These are phyloP conservation scores for Tychaedon coryphoeus DNA, from an alignment of 2,113 vertebrate genomes.

Conservation along the genomic window DNA sequence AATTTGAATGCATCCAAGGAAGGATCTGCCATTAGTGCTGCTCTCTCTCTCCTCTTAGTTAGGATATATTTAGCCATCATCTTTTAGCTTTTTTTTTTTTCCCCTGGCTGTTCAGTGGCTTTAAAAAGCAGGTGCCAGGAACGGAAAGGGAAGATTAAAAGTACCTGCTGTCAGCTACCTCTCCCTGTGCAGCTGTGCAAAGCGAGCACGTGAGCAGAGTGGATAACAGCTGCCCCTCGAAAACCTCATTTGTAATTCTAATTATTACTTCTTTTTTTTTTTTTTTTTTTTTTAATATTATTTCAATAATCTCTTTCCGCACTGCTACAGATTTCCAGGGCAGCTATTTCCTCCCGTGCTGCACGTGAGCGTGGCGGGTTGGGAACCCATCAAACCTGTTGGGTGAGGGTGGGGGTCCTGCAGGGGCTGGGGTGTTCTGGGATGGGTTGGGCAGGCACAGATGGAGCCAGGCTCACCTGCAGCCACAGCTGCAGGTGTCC, in stretches of 20 bases:
- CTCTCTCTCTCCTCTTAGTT: slow-evolving; percentile 21
- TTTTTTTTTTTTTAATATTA: neutral
- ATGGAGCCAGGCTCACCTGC: neutral
- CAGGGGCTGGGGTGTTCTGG: neutral
- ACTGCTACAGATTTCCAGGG: slow-evolving; percentile 2
- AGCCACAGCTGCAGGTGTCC: accelerated
- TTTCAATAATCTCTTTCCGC: slow-evolving; percentile 48
- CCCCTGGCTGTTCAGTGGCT: neutral
- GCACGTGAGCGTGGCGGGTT: neutral
- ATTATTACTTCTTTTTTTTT: neutral
- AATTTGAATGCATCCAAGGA: slow-evolving; percentile 23
- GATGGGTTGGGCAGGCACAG: neutral
- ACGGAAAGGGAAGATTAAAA: slow-evolving; percentile 31
- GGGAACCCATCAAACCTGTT: neutral
- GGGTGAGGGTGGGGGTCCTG: neutral
- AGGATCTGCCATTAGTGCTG: slow-evolving; percentile 33
- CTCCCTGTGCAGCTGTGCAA: neutral
- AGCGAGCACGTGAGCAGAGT: neutral
- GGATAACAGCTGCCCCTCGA: slow-evolving; percentile 58
- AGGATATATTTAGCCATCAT: slow-evolving; percentile 43
- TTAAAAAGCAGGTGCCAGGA: slow-evolving; percentile 36
- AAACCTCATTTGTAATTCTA: slow-evolving; percentile 63
- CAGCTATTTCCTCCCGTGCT: slow-evolving; percentile 36
- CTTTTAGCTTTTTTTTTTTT: neutral
- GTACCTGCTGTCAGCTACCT: slow-evolving; percentile 19